Evolutionary conservation across 2,797 vertebrate species (phyloP).

Genomic region (Ctenopoma kingsleyae): DNA sequence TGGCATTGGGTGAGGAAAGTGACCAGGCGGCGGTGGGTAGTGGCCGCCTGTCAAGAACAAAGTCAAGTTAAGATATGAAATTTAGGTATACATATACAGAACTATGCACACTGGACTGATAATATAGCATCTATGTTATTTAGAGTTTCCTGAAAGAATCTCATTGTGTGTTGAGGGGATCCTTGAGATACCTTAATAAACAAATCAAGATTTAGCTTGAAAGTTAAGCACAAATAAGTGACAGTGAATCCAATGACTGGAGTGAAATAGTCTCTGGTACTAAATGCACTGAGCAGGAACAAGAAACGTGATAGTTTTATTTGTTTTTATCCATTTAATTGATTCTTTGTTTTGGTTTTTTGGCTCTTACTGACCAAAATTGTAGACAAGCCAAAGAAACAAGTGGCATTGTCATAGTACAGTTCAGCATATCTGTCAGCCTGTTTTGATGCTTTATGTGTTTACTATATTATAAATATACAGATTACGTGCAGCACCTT

Average conservation of each 20-base stretch:
- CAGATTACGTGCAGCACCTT: conserved; percentile 61
- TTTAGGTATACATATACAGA: neutral
- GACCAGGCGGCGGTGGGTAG: conserved; percentile 80
- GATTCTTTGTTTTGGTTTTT: neutral
- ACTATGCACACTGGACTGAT: too few species aligned
- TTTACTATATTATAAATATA: neutral
- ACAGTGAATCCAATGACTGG: neutral
- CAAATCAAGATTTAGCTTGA: neutral
- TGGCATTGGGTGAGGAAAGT: conserved; percentile 74
- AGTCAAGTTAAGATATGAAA: neutral
- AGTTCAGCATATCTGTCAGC: too few species aligned
- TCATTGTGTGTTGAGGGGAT: too few species aligned
- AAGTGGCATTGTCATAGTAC: neutral
- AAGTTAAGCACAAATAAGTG: neutral
- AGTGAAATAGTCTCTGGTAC: neutral
- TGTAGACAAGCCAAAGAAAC: neutral
- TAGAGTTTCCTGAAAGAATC: neutral
- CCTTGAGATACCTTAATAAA: too few species aligned
- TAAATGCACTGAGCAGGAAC: neutral
- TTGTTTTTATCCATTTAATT: too few species aligned
- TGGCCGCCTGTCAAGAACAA: conserved; percentile 64
- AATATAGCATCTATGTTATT: neutral
- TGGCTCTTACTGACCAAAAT: neutral
- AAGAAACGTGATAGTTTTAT: neutral
- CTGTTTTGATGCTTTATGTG: neutral